Conservation (phyloP, 2,797 vertebrate species). For the Saguinus oedipus region DNA sequence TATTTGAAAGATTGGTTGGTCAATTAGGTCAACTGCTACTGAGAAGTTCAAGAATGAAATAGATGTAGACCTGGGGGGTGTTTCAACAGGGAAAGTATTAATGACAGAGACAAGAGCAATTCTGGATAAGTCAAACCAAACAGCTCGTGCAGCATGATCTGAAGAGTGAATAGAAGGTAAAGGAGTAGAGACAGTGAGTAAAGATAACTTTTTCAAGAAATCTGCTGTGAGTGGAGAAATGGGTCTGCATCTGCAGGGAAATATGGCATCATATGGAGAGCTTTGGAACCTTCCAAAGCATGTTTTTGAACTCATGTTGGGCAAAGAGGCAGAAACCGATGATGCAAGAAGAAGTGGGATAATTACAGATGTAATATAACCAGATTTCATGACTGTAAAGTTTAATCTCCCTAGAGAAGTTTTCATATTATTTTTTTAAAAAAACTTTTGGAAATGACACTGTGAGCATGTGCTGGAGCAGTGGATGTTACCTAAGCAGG, state of each 20-base stretch:
- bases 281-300: background rate
- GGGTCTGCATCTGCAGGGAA: background rate
- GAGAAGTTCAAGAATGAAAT: background rate
- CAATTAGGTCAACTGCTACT: background rate
- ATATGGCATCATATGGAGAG: too few species aligned
- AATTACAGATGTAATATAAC: background rate
- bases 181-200: background rate
- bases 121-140: background rate
- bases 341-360: background rate
- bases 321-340: background rate
- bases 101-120: background rate
- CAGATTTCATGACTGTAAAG: background rate
- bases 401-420: background rate
- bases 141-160: background rate
- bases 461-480: too few species aligned
- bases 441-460: background rate
- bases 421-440: background rate
- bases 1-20: background rate
- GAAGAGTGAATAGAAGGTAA: background rate
- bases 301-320: background rate
- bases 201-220: background rate
- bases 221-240: background rate
- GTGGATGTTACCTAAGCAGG: background rate
- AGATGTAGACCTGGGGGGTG: background rate
- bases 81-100: background rate